These are phyloP conservation scores for Centrocercus urophasianus DNA, from an alignment of 2,113 vertebrate species.

Conservation along the genomic window DNA sequence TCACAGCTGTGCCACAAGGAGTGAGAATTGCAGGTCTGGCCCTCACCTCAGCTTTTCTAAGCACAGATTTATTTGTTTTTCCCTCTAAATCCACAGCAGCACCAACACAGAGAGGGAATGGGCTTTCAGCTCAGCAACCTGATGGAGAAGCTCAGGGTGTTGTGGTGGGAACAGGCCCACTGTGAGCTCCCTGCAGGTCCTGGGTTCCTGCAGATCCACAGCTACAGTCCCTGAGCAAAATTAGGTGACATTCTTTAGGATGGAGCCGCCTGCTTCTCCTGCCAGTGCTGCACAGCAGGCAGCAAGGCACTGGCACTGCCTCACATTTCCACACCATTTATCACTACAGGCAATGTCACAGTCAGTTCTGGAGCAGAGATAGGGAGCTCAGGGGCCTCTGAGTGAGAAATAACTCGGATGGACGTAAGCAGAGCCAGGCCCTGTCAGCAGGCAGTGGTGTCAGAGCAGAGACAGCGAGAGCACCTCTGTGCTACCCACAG, in stretches of 20 bases:
- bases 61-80: not conserved
- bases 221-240: no score
- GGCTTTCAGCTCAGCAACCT: not conserved
- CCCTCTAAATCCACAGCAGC: not conserved
- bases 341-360: rapidly evolving
- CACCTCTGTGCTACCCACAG: not conserved
- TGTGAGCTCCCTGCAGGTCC: not conserved
- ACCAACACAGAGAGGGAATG: rapidly evolving
- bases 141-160: rapidly evolving
- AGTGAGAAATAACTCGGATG: not conserved
- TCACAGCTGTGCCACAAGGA: rapidly evolving
- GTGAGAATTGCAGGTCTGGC: rapidly evolving
- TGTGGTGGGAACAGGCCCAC: not conserved
- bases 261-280: not conserved
- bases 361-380: not conserved
- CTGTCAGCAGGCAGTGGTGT: not conserved
- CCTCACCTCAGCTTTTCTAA: not conserved
- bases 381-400: not conserved
- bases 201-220: not conserved
- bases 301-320: not conserved
- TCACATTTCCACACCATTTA: not conserved
- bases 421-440: not conserved
- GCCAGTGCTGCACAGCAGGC: not conserved
- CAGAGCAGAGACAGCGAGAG: not conserved
- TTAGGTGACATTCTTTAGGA: not conserved